These are phyloP conservation scores for Conchocele bisecta DNA, from an alignment of 2,888 invertebrate genomes.

Conservation along the genomic window DNA sequence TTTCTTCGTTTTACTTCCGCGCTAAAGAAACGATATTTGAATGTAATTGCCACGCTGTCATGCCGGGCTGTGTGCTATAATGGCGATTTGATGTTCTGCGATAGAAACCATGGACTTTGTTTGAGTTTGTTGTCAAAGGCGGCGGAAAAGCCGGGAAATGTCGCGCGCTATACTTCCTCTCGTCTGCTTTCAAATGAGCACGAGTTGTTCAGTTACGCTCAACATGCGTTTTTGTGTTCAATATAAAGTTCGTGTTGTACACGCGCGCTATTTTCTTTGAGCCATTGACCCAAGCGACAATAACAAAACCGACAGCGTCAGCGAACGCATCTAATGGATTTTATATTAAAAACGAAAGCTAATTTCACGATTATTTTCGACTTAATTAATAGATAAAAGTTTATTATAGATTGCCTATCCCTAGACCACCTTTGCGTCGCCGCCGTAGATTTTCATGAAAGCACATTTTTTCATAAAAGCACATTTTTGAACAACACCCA, in stretches of 20 bases:
- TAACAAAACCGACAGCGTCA: constrained; percentile 7
- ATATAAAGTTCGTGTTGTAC: constrained; percentile 54
- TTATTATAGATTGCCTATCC: too few relatives aligned
- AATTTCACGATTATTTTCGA: constrained; percentile 60
- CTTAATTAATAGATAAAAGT: constrained; percentile 58
- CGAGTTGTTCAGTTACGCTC: constrained; percentile 36
- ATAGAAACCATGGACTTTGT: constrained; percentile 24
- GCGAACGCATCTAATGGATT: constrained; percentile 54
- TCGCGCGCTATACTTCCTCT: constrained; percentile 44
- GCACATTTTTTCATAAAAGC: too few relatives aligned
- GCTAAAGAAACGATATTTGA: constrained; percentile 51
- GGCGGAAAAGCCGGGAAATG: constrained; percentile 52
- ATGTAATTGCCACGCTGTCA: constrained; percentile 45
- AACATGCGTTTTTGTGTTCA: constrained; percentile 56
- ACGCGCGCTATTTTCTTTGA: constrained; percentile 41
- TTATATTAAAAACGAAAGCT: constrained; percentile 53
- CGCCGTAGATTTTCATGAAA: too few relatives aligned
- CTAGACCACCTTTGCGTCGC: too few relatives aligned
- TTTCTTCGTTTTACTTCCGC: constrained; percentile 54
- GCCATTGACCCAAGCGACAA: constrained; percentile 14
- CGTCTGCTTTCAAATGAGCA: constrained; percentile 44
- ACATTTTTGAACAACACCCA: too few relatives aligned
- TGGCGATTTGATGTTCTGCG: constrained; percentile 51
- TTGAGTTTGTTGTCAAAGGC: constrained; percentile 38
- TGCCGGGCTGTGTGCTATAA: constrained; percentile 32